Base-by-base conservation (phyloP, 1,140 invertebrate species). In the Mycetomoellerius zeteki region DNA sequence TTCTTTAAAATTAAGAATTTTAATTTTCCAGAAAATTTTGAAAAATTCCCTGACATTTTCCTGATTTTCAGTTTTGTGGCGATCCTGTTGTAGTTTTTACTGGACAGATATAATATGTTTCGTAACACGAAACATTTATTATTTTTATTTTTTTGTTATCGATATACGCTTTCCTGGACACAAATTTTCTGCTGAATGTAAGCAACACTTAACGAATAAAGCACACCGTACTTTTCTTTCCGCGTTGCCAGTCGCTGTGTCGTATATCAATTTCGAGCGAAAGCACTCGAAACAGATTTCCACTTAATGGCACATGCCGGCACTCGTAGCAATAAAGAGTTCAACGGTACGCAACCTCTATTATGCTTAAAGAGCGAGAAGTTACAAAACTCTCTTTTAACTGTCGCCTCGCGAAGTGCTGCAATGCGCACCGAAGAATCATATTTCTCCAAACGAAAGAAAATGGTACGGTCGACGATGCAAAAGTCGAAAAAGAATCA, bases 331-430 rank as follows among this genome's bases (percentile, higher is more conserved):
- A 47, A 43, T 84, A 84, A 84, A 60, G 67, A 47, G 56, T 73
- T 84, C 24, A 84, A 82, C 67, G 37, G 12, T 47, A 47, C 30
- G 21, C 43, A 64, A 64, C 58, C 37, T 62, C 67, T 82, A 73
- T 73, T 82, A 50, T 82, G 67, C 37, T 43, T 56, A 43, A 81
- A 82, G 77, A 67, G 30, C 77, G n/a, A 64, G 52, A 65, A 82
- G 67, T 73, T 73, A 73, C 67, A 82, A 82, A 73, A 82, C 52
- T 73, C 67, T 56, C 54, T 82, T 58, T 82, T 73, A 84, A 84
- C 69, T 33, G 54, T 84, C 37, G 80, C 21, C 37, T 60, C 54
- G 56, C 69, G 2, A 84, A 73, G 54, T 73, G 80, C 60, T 37
- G 50, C 56, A 84, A 73, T n/a, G 77, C 67, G 24, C 67, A 10